phyloP scores from a whole-genome alignment of 23 tunicate species.

The Ciona savignyi region DNA sequence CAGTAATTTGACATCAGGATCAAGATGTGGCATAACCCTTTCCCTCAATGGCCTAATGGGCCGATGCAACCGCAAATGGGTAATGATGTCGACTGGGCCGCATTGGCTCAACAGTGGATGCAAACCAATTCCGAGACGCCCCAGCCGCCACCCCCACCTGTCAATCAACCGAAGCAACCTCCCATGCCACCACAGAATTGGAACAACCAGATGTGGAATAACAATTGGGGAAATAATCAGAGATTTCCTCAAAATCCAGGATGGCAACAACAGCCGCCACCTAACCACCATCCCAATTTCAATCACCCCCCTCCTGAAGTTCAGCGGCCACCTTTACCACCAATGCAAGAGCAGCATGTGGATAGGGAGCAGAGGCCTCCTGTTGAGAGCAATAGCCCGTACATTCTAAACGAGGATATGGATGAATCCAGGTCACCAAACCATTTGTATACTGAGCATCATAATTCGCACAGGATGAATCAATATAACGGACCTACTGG shows the following conservation, averaged over 20 bases:
- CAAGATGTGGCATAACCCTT: neutral
- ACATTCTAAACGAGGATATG: neutral
- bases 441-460: neutral
- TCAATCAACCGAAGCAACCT: neutral
- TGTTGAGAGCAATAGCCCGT: neutral
- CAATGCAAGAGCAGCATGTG: neutral
- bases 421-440: neutral
- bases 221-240: neutral
- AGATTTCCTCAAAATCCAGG: neutral
- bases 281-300: neutral
- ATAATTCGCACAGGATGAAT: neutral
- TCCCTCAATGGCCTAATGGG: neutral
- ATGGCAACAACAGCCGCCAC: neutral
- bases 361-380: neutral
- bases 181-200: neutral
- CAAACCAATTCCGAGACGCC: neutral
- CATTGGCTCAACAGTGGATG: slow-evolving; percentile 34
- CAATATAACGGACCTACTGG: neutral
- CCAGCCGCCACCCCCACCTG: neutral
- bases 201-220: neutral
- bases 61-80: neutral
- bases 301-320: neutral
- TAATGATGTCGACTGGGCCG: slow-evolving; percentile 28
- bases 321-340: neutral
- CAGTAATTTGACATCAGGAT: neutral